Evolutionary conservation across 2,113 vertebrate species (phyloP), one percentile per base, ranked within the genome.

Genomic region (Etheostoma spectabile): DNA sequence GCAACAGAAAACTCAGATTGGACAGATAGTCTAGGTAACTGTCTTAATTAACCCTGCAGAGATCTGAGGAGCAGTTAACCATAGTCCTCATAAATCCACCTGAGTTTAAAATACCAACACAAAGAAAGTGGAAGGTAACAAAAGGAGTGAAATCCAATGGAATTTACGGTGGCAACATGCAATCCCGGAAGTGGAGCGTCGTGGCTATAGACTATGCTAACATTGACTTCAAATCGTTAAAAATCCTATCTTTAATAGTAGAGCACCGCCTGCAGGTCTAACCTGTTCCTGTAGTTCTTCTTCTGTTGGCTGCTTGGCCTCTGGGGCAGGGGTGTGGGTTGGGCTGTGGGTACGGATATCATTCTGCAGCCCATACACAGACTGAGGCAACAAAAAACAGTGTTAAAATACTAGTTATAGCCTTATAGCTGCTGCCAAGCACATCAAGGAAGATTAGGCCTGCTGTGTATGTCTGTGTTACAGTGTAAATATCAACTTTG

Each of bases 321-420:
- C 98, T 46, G 97, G 96, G 68, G 93, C 95, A 13, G 97, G 97
- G 13, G 96, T 96, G 95, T 98, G 97, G 69, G 97, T 98, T 11
- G 98, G 97, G 87, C 97, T 98, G 93, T 99, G 97, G 90, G 96
- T 97, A 87, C 97, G 96, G 86, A 98, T 96, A 59, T 99, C 97
- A 1, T 98, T 99, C 95, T 99, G 97, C 93, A 98, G 95, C 89
- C 98, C 97, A 76, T 98, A 99, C 89, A 99, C 97, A 87, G 97
- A 99, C 97, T 99, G 61, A 38, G 1, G 72, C 10, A 11, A 59
- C 12, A 61, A 84, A 57, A 64, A 51, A 56, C 59, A 19, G 19
- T 27, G 18, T 55, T 13, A 42, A 38, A 56, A 63, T 2, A 53
- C 19, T 46, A 22, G 15, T 0, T 46, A n/a, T 14, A 51, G 57